phyloP scores from a whole-genome alignment of 2,888 invertebrate genomes.

The Cryptocheilus praepositus region DNA sequence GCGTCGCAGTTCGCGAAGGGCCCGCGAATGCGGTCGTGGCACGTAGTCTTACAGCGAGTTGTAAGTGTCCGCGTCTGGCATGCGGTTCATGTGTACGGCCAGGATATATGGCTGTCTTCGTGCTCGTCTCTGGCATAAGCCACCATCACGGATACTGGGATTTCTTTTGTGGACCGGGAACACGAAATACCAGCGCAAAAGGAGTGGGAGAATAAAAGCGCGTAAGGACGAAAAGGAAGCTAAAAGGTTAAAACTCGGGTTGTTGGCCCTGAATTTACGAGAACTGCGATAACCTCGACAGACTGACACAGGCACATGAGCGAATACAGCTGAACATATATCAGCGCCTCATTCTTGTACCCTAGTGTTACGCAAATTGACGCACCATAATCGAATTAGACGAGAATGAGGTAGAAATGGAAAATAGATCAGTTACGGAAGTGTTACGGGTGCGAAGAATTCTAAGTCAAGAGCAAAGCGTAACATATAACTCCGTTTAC shows the following conservation, averaged over 20 bases:
- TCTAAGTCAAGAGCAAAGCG: too few species aligned
- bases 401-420: neutral
- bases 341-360: constrained; percentile 32
- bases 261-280: constrained; percentile 60
- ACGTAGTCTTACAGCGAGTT: constrained; percentile 50
- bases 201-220: constrained; percentile 15
- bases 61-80: constrained; percentile 68
- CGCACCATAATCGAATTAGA: neutral
- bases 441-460: too few species aligned
- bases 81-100: constrained; percentile 58
- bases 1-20: constrained; percentile 44
- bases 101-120: constrained; percentile 63
- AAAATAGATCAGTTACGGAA: neutral
- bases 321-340: constrained; percentile 47
- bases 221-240: constrained; percentile 6
- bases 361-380: constrained; percentile 24
- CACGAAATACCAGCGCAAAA: constrained; percentile 51
- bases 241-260: constrained; percentile 28
- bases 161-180: constrained; percentile 32
- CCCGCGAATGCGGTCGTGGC: constrained; percentile 49
- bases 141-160: constrained; percentile 25
- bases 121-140: constrained; percentile 46
- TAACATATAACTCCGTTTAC: too few species aligned
- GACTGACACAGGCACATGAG: constrained; percentile 50
- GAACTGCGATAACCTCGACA: constrained; percentile 61